Evolutionary conservation across 2,113 vertebrate species (phyloP).

Genomic region (Athene cunicularia): DNA sequence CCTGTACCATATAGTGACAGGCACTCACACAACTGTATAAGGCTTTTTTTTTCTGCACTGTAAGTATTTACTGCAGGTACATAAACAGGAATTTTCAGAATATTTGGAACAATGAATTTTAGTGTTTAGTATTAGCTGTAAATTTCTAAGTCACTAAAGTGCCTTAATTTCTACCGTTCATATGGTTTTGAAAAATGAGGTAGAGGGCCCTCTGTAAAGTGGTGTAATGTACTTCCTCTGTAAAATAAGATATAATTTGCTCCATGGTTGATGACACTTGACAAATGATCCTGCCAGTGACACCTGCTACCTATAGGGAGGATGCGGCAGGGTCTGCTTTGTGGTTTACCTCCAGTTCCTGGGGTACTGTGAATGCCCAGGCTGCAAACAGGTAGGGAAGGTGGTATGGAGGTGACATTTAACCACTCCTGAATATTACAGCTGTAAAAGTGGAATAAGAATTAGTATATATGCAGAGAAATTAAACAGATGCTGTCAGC

Average conservation of each 20-base stretch:
- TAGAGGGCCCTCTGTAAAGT: neutral
- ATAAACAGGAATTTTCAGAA: neutral
- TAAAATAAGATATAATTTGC: neutral
- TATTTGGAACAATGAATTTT: neutral
- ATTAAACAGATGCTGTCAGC: neutral
- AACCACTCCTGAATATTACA: neutral
- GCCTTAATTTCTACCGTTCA: neutral
- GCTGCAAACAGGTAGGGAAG: neutral
- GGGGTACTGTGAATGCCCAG: neutral
- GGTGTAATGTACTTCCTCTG: neutral
- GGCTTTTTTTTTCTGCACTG: neutral
- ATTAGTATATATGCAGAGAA: neutral
- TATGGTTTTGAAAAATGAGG: neutral
- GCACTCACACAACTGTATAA: accelerated
- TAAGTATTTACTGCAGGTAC: neutral
- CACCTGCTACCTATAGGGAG: neutral
- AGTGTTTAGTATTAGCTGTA: no score
- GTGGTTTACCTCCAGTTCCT: neutral
- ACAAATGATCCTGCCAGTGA: neutral
- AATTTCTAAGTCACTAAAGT: neutral
- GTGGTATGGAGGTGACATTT: neutral
- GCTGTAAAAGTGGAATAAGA: neutral
- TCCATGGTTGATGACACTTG: neutral
- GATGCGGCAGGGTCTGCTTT: neutral
- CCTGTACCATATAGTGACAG: neutral